A percentile compares a stretch with the other conserved stretches of the same genome.
These are phyloP conservation scores for Paracyclopina nana DNA, from an alignment of 1,140 invertebrate genomes.

Conservation along the genomic window DNA sequence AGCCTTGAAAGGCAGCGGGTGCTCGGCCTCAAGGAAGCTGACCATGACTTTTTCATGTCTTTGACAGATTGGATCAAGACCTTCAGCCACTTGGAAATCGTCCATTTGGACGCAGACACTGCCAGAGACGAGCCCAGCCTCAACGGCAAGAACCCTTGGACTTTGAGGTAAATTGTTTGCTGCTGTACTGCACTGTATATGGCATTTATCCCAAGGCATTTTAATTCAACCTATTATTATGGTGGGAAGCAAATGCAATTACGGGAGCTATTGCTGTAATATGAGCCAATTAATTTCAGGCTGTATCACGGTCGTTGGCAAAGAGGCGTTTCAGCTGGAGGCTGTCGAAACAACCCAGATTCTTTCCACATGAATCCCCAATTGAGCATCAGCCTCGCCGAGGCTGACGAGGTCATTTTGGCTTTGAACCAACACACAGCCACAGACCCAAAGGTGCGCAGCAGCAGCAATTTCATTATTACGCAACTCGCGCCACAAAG, in stretches of 20 bases:
- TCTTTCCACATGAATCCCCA: slow-evolving; percentile 87
- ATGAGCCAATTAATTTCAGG: too few species aligned
- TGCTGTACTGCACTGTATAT: too few species aligned
- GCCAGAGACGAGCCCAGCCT: slow-evolving; percentile 59
- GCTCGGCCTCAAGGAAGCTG: too few species aligned
- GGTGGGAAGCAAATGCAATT: too few species aligned
- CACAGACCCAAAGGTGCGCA: slow-evolving; percentile 61
- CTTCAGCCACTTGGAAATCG: slow-evolving; percentile 61
- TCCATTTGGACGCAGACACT: slow-evolving; percentile 67
- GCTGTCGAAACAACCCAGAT: slow-evolving; percentile 69
- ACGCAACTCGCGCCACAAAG: too few species aligned
- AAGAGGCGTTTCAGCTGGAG: slow-evolving; percentile 65
- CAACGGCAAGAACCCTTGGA: slow-evolving; percentile 55
- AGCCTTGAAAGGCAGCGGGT: too few species aligned
- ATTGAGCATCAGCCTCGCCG: slow-evolving; percentile 47
- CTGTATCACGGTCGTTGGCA: slow-evolving; percentile 64
- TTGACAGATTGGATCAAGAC: slow-evolving; percentile 62
- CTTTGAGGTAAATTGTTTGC: too few species aligned
- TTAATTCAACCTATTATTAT: too few species aligned
- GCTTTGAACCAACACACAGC: slow-evolving; percentile 75
- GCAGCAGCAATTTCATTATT: too few species aligned
- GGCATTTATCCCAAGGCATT: too few species aligned
- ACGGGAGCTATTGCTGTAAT: too few species aligned
- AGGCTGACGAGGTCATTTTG: slow-evolving; percentile 63
- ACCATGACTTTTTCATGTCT: too few species aligned